A percentile compares a stretch with the other conserved stretches of the same genome.
These are phyloP conservation scores for Arctocebus calabarensis DNA, from an alignment of 2,797 vertebrate genomes.

Conservation along the genomic window DNA sequence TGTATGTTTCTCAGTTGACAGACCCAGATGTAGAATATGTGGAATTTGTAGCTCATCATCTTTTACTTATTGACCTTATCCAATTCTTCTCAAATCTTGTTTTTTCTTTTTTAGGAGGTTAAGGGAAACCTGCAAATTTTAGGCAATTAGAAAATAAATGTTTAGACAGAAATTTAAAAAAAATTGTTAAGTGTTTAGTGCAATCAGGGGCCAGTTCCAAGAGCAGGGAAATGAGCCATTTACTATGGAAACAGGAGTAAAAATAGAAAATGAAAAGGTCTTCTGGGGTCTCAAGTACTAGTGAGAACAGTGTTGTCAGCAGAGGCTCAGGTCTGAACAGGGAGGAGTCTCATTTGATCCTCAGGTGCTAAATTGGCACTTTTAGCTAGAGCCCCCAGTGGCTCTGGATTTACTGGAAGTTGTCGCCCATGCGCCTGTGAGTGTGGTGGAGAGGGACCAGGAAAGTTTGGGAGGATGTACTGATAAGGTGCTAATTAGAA, in stretches of 20 bases:
- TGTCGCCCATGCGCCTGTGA: neutral
- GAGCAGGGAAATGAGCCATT: neutral
- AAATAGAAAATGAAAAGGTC: slow-evolving; percentile 6
- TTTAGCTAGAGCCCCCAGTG: neutral
- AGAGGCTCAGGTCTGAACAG: neutral
- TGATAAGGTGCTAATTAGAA: neutral
- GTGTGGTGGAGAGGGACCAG: neutral
- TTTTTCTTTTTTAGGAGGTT: neutral
- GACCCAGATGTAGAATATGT: neutral
- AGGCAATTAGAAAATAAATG: neutral
- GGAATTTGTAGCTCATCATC: neutral
- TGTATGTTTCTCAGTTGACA: slow-evolving; percentile 16
- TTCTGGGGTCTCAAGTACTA: neutral
- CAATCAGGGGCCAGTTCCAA: slow-evolving; percentile 35
- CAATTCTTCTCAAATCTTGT: neutral
- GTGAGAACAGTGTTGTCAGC: neutral
- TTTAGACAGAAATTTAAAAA: neutral
- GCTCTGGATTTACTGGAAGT: neutral
- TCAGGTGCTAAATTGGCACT: neutral
- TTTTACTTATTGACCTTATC: neutral
- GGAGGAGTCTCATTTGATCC: neutral
- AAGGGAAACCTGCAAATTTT: slow-evolving; percentile 20
- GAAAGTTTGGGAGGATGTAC: neutral
- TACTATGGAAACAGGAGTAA: slow-evolving; percentile 21
- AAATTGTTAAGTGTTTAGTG: neutral